A percentile compares a stretch with the other conserved stretches of the same genome.
Conservation (phyloP, 2,888 invertebrate species). For the Dynastes hyllus region DNA sequence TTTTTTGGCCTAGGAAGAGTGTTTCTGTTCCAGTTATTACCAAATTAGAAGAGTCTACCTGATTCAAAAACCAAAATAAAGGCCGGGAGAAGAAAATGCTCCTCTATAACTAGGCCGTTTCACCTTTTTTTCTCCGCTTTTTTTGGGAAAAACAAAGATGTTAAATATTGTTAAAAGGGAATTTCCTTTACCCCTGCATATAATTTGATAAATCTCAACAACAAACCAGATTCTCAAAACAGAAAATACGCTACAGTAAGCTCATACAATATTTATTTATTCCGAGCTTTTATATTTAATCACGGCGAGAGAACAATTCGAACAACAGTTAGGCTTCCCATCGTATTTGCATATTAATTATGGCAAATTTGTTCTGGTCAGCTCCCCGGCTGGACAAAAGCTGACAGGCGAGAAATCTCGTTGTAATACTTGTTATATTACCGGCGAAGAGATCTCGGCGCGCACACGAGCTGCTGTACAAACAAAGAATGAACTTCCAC, state of each 20-base stretch:
- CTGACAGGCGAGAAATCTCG: slow-evolving; percentile 24
- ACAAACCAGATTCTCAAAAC: not conserved
- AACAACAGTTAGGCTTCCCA: slow-evolving; percentile 18
- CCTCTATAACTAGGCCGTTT: too few species aligned
- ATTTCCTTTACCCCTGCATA: too few species aligned
- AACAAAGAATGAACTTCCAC: not conserved
- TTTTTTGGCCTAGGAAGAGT: too few species aligned
- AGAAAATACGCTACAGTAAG: not conserved
- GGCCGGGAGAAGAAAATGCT: too few species aligned
- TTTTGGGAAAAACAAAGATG: too few species aligned
- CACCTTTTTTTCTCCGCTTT: too few species aligned
- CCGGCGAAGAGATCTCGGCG: not conserved
- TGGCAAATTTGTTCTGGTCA: slow-evolving; percentile 22
- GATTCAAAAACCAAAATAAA: too few species aligned
- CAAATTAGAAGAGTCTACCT: too few species aligned
- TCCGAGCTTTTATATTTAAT: not conserved
- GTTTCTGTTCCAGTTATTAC: too few species aligned
- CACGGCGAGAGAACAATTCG: slow-evolving; percentile 4
- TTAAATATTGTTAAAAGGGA: too few species aligned
- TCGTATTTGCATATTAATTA: slow-evolving; percentile 43
- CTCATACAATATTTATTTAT: slow-evolving; percentile 5
- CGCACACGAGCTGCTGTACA: slow-evolving; percentile 5
- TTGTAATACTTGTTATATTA: slow-evolving; percentile 9
- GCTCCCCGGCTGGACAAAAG: slow-evolving; percentile 4
- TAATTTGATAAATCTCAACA: not conserved